Conservation (phyloP, 1,140 invertebrate genomes). For the Calliopsis andreniformis region DNA sequence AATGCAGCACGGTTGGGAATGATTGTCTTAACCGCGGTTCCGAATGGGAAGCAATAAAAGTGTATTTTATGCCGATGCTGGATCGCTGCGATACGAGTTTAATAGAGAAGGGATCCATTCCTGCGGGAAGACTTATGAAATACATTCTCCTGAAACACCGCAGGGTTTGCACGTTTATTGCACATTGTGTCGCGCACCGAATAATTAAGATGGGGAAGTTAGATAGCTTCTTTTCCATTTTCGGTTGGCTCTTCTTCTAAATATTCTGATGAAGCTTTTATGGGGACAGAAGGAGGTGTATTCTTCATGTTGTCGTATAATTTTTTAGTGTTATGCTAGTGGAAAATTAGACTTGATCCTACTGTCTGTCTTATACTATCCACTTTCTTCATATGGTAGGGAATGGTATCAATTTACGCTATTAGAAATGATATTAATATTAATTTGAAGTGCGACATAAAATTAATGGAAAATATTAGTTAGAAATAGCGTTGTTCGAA, state of each 20-base stretch:
- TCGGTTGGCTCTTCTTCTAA: not conserved
- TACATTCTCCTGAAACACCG: not conserved
- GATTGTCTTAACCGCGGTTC: not conserved
- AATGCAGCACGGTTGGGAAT: constrained; percentile 6
- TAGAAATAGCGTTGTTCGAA: too few relatives aligned
- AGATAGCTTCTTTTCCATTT: not conserved
- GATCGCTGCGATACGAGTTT: constrained; percentile 1
- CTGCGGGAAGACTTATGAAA: not conserved
- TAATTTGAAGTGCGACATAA: too few relatives aligned
- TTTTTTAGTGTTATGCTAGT: too few relatives aligned
- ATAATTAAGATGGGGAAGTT: not conserved
- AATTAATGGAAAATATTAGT: too few relatives aligned
- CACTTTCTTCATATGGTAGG: too few relatives aligned
- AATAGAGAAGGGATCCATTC: constrained; percentile 6
- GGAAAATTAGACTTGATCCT: too few relatives aligned
- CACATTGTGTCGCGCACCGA: not conserved
- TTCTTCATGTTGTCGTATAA: too few relatives aligned
- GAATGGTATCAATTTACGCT: too few relatives aligned
- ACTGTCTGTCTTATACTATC: too few relatives aligned
- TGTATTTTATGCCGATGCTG: constrained; percentile 8
- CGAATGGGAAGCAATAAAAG: constrained; percentile 12
- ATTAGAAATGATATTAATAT: too few relatives aligned
- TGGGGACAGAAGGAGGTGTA: too few relatives aligned
- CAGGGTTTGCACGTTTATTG: not conserved
- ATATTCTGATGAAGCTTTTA: too few relatives aligned